A percentile compares a stretch with the other conserved stretches of the same genome.
Conservation (phyloP, 2,113 vertebrate species). For the Odocoileus virginianus region DNA sequence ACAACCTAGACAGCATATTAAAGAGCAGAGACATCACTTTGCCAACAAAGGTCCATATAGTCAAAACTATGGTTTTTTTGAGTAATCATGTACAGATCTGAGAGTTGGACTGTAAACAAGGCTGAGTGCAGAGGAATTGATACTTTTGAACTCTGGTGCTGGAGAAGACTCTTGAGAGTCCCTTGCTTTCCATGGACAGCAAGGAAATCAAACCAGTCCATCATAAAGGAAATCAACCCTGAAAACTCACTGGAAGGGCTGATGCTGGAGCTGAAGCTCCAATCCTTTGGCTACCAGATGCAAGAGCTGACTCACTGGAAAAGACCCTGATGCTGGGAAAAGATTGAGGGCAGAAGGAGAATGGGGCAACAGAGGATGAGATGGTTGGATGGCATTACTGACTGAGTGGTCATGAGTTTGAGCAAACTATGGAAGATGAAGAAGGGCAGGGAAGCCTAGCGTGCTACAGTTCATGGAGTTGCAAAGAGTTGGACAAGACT, state of each 20-base stretch:
- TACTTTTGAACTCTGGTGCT: neutral
- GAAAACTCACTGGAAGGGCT: neutral
- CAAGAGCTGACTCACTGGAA: neutral
- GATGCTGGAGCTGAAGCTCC: neutral
- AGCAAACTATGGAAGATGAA: neutral
- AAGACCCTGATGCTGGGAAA: neutral
- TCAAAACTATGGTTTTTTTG: neutral
- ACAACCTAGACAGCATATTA: neutral
- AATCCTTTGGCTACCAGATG: neutral
- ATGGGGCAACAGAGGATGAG: neutral
- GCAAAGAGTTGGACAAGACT: neutral
- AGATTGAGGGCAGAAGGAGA: neutral
- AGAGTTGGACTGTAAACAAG: neutral
- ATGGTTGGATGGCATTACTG: neutral
- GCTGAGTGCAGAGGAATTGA: neutral
- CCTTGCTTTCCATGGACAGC: neutral
- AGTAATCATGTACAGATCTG: neutral
- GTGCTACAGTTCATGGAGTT: neutral
- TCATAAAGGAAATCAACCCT: neutral
- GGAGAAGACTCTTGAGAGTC: neutral
- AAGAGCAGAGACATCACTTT: neutral
- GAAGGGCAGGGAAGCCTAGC: neutral
- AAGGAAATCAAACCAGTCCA: neutral
- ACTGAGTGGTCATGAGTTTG: neutral
- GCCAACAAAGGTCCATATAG: fast-evolving